A percentile compares a stretch with the other conserved stretches of the same genome.
Evolutionary conservation across 2,797 vertebrate genomes (phyloP).

Genomic region (Sarcoramphus papa): DNA sequence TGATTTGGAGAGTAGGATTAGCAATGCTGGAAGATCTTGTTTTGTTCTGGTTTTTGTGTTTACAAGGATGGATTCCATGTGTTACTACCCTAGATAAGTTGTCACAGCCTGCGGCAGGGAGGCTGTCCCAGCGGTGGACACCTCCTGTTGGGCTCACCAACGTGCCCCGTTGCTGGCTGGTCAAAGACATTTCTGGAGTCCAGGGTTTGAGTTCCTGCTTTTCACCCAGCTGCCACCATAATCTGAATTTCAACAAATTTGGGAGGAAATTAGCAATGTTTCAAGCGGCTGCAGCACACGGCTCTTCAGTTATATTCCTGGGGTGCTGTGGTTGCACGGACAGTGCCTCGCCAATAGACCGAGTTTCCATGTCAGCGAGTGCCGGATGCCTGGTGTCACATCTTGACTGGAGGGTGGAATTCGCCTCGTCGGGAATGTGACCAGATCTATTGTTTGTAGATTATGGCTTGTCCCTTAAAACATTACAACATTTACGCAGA

Average conservation of each 20-base stretch:
- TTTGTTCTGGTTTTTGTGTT: background rate
- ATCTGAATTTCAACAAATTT: background rate
- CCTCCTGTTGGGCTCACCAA: background rate
- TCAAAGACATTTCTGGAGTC: background rate
- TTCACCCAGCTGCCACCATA: fast-evolving
- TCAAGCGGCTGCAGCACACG: fast-evolving
- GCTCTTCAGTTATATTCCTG: background rate
- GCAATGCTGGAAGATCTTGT: background rate
- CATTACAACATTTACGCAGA: background rate
- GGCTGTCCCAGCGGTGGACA: background rate
- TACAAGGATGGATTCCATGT: background rate
- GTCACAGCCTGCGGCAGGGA: background rate
- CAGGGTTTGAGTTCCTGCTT: background rate
- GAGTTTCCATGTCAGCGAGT: background rate
- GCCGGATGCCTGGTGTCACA: background rate
- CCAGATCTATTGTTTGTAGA: constrained; percentile 2
- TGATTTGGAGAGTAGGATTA: background rate
- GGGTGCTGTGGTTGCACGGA: constrained; percentile 7
- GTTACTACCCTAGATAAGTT: background rate
- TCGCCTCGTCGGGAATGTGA: background rate
- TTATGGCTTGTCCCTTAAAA: background rate
- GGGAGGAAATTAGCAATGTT: background rate
- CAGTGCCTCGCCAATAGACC: background rate
- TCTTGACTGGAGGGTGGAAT: background rate
- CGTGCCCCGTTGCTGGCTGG: fast-evolving